Percentiles rank a stretch among this genome's conserved stretches.
These are phyloP conservation scores for Drosophila burlai DNA, from an alignment of 1,140 invertebrate species.

Conservation along the genomic window DNA sequence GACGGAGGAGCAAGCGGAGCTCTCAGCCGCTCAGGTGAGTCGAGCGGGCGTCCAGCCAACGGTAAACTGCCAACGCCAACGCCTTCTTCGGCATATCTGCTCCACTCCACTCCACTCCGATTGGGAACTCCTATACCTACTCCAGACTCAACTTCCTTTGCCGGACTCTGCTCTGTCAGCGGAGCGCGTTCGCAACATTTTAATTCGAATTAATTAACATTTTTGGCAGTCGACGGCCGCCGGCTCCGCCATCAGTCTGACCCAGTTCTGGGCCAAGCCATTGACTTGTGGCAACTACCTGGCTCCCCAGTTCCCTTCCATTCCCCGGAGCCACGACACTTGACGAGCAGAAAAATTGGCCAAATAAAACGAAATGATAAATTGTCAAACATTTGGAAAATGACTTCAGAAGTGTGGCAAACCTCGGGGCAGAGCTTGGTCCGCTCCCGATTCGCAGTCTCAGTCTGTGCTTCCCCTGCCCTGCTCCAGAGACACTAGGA, in stretches of 20 bases:
- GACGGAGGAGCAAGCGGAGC: conserved; percentile 28
- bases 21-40: conserved; percentile 62
- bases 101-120: conserved; percentile 20
- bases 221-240: conserved; percentile 43
- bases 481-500: background rate
- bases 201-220: conserved; percentile 81
- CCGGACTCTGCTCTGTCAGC: conserved; percentile 36
- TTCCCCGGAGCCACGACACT: conserved; percentile 20
- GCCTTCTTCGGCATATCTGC: conserved; percentile 75
- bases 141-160: conserved; percentile 21
- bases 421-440: conserved; percentile 21
- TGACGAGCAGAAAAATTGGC: conserved; percentile 62
- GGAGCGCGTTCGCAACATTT: conserved; percentile 60
- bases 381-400: conserved; percentile 69
- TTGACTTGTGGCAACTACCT: conserved; percentile 54
- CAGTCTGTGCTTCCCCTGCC: conserved; percentile 3
- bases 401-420: conserved; percentile 74
- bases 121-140: conserved; percentile 33
- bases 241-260: conserved; percentile 50
- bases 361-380: conserved; percentile 60
- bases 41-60: conserved; percentile 49
- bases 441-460: conserved; percentile 39
- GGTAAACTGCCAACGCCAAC: conserved; percentile 76
- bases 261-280: conserved; percentile 51
- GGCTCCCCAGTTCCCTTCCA: background rate